Evolutionary conservation across 92 coral and sea anemone genomes (phyloP).

Genomic region (Siderastrea siderea): DNA sequence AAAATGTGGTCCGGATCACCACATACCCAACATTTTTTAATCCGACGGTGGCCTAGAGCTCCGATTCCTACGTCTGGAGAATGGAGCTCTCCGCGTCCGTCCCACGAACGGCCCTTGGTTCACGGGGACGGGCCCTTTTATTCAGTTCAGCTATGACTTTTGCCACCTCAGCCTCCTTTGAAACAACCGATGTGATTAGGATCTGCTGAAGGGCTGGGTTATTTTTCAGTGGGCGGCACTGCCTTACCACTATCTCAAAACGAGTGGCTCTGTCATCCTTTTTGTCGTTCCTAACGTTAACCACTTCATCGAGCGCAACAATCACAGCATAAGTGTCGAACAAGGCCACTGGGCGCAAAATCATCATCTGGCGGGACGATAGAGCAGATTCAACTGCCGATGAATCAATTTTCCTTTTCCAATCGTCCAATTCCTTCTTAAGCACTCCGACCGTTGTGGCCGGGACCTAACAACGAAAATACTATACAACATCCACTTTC

Average conservation of each 20-base stretch:
- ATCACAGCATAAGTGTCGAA: conserved; percentile 23
- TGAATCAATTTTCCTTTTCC: conserved; percentile 1
- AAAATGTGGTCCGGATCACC: neutral
- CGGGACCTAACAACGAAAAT: neutral
- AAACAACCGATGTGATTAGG: conserved; percentile 5
- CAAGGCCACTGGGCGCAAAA: conserved; percentile 18
- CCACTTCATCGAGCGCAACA: conserved; percentile 24
- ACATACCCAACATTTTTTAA: neutral
- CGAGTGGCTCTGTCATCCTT: neutral
- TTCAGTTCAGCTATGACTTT: conserved; percentile 16
- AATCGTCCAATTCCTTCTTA: conserved; percentile 8
- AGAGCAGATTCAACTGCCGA: conserved; percentile 26
- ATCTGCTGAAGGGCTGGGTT: conserved; percentile 24
- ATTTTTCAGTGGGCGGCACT: conserved; percentile 15
- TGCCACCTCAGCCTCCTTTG: conserved; percentile 23
- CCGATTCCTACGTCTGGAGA: neutral
- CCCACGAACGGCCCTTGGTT: conserved; percentile 4
- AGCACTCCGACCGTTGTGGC: conserved; percentile 14
- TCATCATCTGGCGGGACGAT: conserved; percentile 1
- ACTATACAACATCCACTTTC: too few species aligned
- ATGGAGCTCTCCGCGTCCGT: conserved; percentile 10
- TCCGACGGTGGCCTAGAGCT: neutral
- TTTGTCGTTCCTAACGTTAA: neutral
- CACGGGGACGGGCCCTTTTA: neutral
- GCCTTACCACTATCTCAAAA: conserved; percentile 17